Percentiles rank a stretch among this genome's conserved stretches.
Conservation (phyloP, 2,797 vertebrate species). For the Ctenochaetus hawaiiensis region DNA sequence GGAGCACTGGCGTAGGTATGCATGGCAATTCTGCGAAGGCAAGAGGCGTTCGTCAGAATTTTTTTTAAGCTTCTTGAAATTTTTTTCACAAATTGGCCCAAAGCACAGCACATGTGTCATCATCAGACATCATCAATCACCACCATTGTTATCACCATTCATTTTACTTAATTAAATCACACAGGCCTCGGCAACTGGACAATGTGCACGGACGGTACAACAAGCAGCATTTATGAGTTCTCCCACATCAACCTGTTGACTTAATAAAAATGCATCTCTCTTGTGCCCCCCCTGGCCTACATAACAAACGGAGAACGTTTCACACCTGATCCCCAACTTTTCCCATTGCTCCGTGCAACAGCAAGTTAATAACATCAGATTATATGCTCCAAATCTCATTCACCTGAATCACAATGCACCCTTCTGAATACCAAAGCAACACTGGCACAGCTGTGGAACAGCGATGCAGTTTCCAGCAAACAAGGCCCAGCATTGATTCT, state of each 20-base stretch:
- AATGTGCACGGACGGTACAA: constrained; percentile 22
- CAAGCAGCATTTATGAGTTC: constrained; percentile 4
- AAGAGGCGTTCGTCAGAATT: constrained; percentile 27
- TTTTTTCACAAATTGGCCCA: neutral
- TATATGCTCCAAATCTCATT: constrained; percentile 71
- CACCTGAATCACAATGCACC: constrained; percentile 57
- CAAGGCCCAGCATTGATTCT: constrained; percentile 16
- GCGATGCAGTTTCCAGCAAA: constrained; percentile 20
- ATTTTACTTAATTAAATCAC: neutral
- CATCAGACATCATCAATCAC: constrained; percentile 14
- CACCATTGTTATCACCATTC: constrained; percentile 1
- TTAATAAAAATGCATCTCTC: constrained; percentile 5
- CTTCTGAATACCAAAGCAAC: constrained; percentile 36
- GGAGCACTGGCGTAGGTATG: neutral
- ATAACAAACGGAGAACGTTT: constrained; percentile 25
- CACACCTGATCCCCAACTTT: constrained; percentile 53
- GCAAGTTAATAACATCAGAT: constrained; percentile 45
- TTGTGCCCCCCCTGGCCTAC: constrained; percentile 8
- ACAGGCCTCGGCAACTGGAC: constrained; percentile 5
- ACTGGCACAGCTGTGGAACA: constrained; percentile 56
- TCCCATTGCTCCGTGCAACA: constrained; percentile 9
- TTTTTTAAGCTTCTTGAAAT: constrained; percentile 4
- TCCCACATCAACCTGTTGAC: constrained; percentile 14
- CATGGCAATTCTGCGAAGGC: constrained; percentile 31
- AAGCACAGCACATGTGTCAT: constrained; percentile 34